Conservation (phyloP, 2,888 invertebrate species). For the Rhogogaster chlorosoma region DNA sequence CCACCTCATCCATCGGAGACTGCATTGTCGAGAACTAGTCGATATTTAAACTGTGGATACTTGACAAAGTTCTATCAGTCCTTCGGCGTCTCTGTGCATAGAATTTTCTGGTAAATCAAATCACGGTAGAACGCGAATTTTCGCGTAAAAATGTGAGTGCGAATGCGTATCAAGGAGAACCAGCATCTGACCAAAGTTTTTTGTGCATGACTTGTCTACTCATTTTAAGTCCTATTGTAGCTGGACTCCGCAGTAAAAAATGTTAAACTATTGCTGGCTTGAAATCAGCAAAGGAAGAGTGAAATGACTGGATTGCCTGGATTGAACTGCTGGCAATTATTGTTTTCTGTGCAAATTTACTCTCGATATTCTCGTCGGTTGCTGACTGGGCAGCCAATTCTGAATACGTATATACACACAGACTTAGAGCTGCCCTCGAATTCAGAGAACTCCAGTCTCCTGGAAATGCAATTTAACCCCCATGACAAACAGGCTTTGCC, state of each 20-base stretch:
- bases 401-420: not conserved
- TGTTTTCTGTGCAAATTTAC: not conserved
- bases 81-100: not conserved
- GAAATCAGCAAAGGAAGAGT: not conserved
- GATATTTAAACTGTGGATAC: not conserved
- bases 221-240: too few species aligned
- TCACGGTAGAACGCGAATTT: not conserved
- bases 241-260: not conserved
- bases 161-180: too few species aligned
- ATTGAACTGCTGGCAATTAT: not conserved
- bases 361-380: not conserved
- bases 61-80: not conserved
- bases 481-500: not conserved
- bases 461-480: not conserved
- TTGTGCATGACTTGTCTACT: not conserved
- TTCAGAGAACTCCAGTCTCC: not conserved
- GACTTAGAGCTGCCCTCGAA: not conserved
- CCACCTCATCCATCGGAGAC: not conserved
- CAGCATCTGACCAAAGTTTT: not conserved
- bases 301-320: not conserved
- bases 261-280: not conserved
- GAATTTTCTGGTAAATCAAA: not conserved
- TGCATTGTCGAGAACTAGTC: not conserved
- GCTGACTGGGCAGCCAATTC: not conserved
- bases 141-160: not conserved